Percentiles rank a stretch among this genome's conserved stretches.
phyloP scores from a whole-genome alignment of 2,888 invertebrate species.

The Andrena bucephala region DNA sequence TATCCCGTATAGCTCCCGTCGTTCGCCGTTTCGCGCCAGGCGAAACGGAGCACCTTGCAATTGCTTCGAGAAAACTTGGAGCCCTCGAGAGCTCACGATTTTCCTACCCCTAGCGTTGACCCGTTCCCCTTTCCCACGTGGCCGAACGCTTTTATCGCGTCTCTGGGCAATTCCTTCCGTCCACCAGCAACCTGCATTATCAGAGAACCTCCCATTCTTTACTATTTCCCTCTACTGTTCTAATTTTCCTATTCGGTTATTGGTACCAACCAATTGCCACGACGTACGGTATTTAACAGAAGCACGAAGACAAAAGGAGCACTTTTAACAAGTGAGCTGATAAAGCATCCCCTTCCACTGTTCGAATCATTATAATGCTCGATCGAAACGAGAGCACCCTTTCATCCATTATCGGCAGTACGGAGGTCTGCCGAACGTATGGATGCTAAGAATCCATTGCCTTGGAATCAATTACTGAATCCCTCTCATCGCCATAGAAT shows the following conservation, averaged over 20 bases:
- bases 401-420: constrained; percentile 1
- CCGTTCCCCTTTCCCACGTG: background rate
- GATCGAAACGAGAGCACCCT: background rate
- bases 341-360: constrained; percentile 20
- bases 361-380: background rate
- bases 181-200: constrained; percentile 35
- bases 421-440: background rate
- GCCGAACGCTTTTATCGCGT: constrained; percentile 17
- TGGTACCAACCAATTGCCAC: too few species aligned
- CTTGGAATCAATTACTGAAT: constrained; percentile 13
- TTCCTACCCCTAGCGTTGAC: constrained; percentile 31
- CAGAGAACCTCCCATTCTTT: too few species aligned
- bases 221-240: too few species aligned
- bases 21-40: constrained; percentile 45
- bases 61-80: constrained; percentile 70
- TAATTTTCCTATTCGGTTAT: constrained; percentile 3
- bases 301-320: background rate
- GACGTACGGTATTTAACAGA: too few species aligned
- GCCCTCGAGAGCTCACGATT: constrained; percentile 71
- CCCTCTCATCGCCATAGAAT: background rate
- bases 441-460: constrained; percentile 15
- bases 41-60: constrained; percentile 54
- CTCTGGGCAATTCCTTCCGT: constrained; percentile 27
- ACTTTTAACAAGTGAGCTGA: constrained; percentile 1
- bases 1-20: constrained; percentile 68